phyloP scores from a whole-genome alignment of 1,140 invertebrate species.

The Panagrolaimus sp. region DNA sequence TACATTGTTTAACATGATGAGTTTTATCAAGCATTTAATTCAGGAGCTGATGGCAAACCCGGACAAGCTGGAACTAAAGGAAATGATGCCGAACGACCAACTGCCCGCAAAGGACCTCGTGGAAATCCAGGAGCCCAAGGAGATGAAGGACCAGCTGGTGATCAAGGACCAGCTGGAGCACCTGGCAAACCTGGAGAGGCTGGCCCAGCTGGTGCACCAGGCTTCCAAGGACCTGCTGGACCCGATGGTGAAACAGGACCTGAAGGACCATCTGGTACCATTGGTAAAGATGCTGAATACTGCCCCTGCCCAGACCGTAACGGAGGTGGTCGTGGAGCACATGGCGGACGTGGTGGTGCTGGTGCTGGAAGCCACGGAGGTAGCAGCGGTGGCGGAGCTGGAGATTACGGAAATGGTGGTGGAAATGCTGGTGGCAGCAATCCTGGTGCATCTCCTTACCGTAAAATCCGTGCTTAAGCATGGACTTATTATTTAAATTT shows the following conservation, averaged over 20 bases:
- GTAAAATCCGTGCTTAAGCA: slow-evolving; percentile 3
- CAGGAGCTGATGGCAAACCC: slow-evolving; percentile 15
- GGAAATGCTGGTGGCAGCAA: not conserved
- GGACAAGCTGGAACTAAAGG: slow-evolving; percentile 7
- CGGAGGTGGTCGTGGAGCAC: slow-evolving; percentile 1
- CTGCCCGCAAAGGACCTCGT: slow-evolving; percentile 10
- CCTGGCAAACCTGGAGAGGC: not conserved
- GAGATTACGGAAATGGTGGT: not conserved
- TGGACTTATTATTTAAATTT: too few relatives aligned
- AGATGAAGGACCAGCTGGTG: not conserved
- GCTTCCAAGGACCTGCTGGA: slow-evolving; percentile 32
- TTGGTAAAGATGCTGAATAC: slow-evolving; percentile 26
- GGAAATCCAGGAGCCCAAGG: slow-evolving; percentile 6
- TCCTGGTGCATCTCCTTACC: slow-evolving; percentile 7
- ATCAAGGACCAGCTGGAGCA: not conserved
- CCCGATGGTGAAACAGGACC: slow-evolving; percentile 31
- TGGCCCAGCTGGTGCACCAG: slow-evolving; percentile 22
- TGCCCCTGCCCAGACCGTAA: slow-evolving; percentile 25
- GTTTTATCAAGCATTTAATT: not conserved
- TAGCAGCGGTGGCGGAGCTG: not conserved
- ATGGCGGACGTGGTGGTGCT: slow-evolving; percentile 13
- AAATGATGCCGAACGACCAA: slow-evolving; percentile 6
- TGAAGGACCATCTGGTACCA: slow-evolving; percentile 21
- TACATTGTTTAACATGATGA: not conserved
- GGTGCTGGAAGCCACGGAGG: not conserved